phyloP scores from a whole-genome alignment of 30 jellyfish, hydroid and myxozoan genomes.

The Clytia hemisphaerica region DNA sequence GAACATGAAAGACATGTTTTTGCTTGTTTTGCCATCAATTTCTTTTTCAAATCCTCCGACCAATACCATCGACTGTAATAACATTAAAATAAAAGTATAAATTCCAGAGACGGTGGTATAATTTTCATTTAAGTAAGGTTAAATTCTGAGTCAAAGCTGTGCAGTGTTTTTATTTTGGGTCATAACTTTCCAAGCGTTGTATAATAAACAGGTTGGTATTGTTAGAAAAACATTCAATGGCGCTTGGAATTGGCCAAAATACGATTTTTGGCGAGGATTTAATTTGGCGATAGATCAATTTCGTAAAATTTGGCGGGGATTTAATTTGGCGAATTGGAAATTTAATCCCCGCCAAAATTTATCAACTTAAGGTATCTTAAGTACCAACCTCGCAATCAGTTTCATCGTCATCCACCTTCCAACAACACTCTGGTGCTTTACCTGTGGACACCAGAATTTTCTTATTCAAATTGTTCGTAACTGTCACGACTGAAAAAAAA shows the following conservation, averaged over 20 bases:
- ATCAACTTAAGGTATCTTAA: too few relatives aligned
- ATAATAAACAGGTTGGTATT: too few relatives aligned
- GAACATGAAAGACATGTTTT: slow-evolving; percentile 2
- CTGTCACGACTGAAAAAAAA: slow-evolving; percentile 5
- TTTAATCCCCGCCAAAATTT: too few relatives aligned
- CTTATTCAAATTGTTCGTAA: neutral
- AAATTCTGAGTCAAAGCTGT: too few relatives aligned
- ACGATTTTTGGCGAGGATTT: too few relatives aligned
- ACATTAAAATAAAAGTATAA: neutral
- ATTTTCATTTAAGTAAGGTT: neutral
- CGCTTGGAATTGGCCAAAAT: too few relatives aligned
- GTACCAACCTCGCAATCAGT: slow-evolving; percentile 24
- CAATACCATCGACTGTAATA: slow-evolving; percentile 16
- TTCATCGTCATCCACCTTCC: slow-evolving; percentile 31
- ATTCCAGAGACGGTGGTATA: neutral
- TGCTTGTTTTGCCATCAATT: neutral
- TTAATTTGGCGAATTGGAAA: too few relatives aligned
- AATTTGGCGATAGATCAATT: too few relatives aligned
- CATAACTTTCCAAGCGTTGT: too few relatives aligned
- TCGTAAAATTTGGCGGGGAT: too few relatives aligned
- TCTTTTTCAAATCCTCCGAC: slow-evolving; percentile 11
- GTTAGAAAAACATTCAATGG: too few relatives aligned
- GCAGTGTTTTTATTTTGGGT: too few relatives aligned
- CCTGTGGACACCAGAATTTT: neutral
- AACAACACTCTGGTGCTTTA: slow-evolving; percentile 25